phyloP scores from a whole-genome alignment of 2,113 vertebrate genomes.

The Camelus bactrianus region DNA sequence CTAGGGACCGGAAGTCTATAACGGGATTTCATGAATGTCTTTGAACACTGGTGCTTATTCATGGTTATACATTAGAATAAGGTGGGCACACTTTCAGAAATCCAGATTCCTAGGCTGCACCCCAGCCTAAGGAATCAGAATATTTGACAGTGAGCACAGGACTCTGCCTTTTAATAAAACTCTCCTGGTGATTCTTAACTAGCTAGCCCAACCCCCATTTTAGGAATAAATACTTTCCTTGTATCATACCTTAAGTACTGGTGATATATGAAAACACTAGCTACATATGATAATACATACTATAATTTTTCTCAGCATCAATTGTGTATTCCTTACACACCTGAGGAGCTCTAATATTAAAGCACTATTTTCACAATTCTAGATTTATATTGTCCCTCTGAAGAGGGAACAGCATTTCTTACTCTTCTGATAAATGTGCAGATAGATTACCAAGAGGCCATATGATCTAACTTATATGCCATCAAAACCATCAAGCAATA shows the following conservation, averaged over 20 bases:
- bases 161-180: background rate
- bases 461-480: background rate
- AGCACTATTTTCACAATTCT: background rate
- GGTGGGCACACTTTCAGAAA: background rate
- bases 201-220: background rate
- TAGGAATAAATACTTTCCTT: background rate
- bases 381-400: background rate
- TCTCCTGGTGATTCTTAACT: background rate
- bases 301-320: background rate
- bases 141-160: background rate
- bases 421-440: background rate
- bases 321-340: background rate
- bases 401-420: background rate
- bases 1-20: background rate
- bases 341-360: background rate
- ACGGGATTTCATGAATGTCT: background rate
- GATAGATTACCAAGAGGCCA: background rate
- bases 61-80: background rate
- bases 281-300: background rate
- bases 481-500: background rate
- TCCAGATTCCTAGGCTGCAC: background rate
- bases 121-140: background rate
- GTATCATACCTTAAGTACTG: background rate
- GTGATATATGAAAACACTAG: slow-evolving; percentile 1
- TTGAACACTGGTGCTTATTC: background rate